Evolutionary conservation across 2,113 vertebrate genomes (phyloP), one percentile per base, ranked within the genome.

Genomic region (Oryctolagus cuniculus): DNA sequence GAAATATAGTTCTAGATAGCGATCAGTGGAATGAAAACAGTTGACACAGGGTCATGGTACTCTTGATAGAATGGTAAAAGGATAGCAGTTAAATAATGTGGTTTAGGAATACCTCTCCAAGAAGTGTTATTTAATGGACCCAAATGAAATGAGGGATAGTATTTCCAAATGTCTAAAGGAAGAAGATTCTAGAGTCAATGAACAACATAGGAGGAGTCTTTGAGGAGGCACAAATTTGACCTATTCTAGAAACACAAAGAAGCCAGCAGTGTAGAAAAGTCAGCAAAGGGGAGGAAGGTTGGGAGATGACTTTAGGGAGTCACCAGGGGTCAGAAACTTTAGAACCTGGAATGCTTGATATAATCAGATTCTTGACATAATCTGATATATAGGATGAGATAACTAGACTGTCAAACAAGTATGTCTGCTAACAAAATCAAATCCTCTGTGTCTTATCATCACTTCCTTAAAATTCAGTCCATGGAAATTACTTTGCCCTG

Each of bases 301-400:
- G 2, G 5, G 11, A 19, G 49, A 3, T n/a, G 22, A 19, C 8
- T 0, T 12, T 81, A 38, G 22, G 25, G 58, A 29, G 4, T 24
- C 31, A 24, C 4, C 6, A n/a, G 29, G 24, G 10, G 12, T 13
- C 31, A 29, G 9, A 29, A 13, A 3, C 0, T 7, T 8, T 12
- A 7, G 6, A 49, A 27, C 4, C 8, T 70, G 11, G 29, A 31
- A 36, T 24, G 34, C 5, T 38, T 38, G 38, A 5, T 5, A 38
- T 38, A 38, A 38, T 38, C 38, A 38, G 38, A 38, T 38, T 38
- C 38, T 38, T 38, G 8, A 38, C 3, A 29, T 36, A 13, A n/a
- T 53, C 24, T 72, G 44, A 38, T 91, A 77, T 34, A 4, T 38
- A 44, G 66, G n/a, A 38, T 36, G 22, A 17, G 34, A 10, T 44